Percentiles rank a stretch among this genome's conserved stretches.
These are phyloP conservation scores for Odontocolon sp. DNA, from an alignment of 2,888 invertebrate genomes.

Conservation along the genomic window DNA sequence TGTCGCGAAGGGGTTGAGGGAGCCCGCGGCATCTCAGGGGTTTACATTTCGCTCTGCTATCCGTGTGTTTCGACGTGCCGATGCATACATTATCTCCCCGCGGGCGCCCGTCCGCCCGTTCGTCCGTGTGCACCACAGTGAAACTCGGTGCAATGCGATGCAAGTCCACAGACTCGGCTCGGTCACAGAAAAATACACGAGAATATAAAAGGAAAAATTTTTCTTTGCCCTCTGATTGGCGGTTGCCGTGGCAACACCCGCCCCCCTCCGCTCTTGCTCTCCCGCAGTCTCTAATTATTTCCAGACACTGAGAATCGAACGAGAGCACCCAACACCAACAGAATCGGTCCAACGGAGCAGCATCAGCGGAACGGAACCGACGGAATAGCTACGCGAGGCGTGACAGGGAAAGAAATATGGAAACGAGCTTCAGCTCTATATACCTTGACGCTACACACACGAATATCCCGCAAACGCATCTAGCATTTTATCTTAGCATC, in stretches of 20 bases:
- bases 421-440: constrained; percentile 27
- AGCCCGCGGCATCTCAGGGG: constrained; percentile 51
- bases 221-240: constrained; percentile 80
- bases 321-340: constrained; percentile 66
- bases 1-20: constrained; percentile 13
- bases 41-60: constrained; percentile 60
- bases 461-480: neutral
- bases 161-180: constrained; percentile 56
- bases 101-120: constrained; percentile 55
- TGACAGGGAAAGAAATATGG: constrained; percentile 4
- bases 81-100: constrained; percentile 79
- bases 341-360: neutral
- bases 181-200: constrained; percentile 26
- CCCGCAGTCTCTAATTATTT: constrained; percentile 79
- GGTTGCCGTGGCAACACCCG: constrained; percentile 81
- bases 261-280: constrained; percentile 34
- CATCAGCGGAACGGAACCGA: constrained; percentile 3
- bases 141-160: constrained; percentile 59
- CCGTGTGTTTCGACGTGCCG: constrained; percentile 77
- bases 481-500: neutral
- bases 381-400: constrained; percentile 23
- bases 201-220: constrained; percentile 73
- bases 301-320: constrained; percentile 81
- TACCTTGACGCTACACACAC: neutral
- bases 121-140: constrained; percentile 34